These are phyloP conservation scores for Lysandra bellargus DNA, from an alignment of 2,888 invertebrate species.

Conservation along the genomic window DNA sequence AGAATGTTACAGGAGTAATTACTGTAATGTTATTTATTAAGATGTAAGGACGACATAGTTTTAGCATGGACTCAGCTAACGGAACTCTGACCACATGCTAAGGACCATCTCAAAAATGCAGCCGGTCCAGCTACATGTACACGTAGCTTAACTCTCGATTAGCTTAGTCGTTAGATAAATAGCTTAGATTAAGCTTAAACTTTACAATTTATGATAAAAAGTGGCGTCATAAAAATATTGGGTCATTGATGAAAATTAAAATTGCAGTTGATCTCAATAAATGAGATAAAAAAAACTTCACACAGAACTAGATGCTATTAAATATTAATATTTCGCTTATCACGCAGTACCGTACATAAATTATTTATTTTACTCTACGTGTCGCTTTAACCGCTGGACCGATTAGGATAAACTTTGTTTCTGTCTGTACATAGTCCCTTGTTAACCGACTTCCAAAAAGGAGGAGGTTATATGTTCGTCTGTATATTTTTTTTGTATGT, in stretches of 20 bases:
- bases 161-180: not conserved
- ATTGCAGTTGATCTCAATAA: not conserved
- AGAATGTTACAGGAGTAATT: too few relatives aligned
- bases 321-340: too few relatives aligned
- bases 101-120: constrained; percentile 17
- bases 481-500: too few relatives aligned
- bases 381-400: not conserved
- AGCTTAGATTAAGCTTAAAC: not conserved
- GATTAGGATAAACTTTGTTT: not conserved
- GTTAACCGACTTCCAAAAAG: too few relatives aligned
- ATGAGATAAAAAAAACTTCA: too few relatives aligned
- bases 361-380: too few relatives aligned
- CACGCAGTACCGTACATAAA: too few relatives aligned
- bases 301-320: too few relatives aligned
- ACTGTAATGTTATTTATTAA: not conserved
- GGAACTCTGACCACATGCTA: constrained; percentile 10
- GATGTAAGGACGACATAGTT: constrained; percentile 9
- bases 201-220: not conserved
- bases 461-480: too few relatives aligned
- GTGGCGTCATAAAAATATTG: not conserved
- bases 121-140: not conserved
- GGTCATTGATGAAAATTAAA: not conserved
- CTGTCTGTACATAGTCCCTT: too few relatives aligned
- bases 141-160: constrained; percentile 7
- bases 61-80: constrained; percentile 3